Base-by-base conservation (phyloP, 2,888 invertebrate species). In the Sisyra nigra region DNA sequence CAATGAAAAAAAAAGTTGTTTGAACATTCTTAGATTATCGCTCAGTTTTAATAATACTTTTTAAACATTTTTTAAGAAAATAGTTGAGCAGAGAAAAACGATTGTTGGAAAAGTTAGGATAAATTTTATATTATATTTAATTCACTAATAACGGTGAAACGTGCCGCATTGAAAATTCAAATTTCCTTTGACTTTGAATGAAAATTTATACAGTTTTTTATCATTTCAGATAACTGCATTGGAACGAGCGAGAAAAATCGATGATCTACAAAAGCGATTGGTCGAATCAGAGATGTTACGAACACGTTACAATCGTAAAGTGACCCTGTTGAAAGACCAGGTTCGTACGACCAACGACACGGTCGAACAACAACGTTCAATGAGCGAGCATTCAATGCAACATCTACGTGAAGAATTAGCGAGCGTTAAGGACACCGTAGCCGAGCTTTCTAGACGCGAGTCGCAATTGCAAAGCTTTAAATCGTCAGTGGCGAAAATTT, bases 221-320 rank as follows among this genome's bases (percentile, higher is more conserved):
- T 15, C 3, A 18, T 34, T 41, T 47, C 58, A 87, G 86, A 84
- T 87, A 53, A 80, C 84, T 13, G 79, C 87, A 1, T 57, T 88
- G 52, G 88, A 89, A 58, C 70, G 85, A 24, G 84, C 83, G 2
- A 71, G 87, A 18, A 87, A 85, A 63, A 74, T 87, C 42, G 87
- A 88, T 55, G 87, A 88, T 47, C 64, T 88, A 2, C 83, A 86
- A 50, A 80, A 82, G 57, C 77, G 81, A 49, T 61, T 87, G 18
- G 79, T 84, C 35, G 88, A 88, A 56, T 75, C 85, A 34, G 88
- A 89, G 55, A 69, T 82, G 51, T 63, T 87, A 24, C 72, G 86
- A 41, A 76, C 78, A 2, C 72, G 83, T 33, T 81, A 79, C 60
- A 77, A 74, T 54, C 69, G 81, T 46, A 83, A 83, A 62, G 71